A percentile compares a stretch with the other conserved stretches of the same genome.
Conservation (phyloP, 92 coral and sea anemone genomes). For the Ricordea florida region DNA sequence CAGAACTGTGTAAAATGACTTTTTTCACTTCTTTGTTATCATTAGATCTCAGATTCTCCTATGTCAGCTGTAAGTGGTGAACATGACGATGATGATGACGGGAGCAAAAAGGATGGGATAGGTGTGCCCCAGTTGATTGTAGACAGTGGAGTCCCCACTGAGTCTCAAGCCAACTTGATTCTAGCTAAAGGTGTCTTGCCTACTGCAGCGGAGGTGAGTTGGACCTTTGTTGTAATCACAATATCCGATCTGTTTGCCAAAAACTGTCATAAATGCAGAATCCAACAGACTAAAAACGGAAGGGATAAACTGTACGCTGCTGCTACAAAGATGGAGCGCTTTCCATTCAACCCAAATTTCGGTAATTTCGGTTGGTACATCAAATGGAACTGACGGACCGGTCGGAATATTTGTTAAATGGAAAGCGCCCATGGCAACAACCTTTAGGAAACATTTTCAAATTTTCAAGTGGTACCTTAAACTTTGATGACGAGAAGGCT, state of each 20-base stretch:
- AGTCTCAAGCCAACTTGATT: conserved; percentile 68
- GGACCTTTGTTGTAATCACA: background rate
- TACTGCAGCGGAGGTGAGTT: conserved; percentile 73
- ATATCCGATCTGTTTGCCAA: background rate
- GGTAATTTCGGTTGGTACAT: no score
- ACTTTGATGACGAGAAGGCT: no score
- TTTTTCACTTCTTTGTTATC: background rate
- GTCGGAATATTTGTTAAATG: no score
- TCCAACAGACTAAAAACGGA: no score
- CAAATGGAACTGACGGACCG: no score
- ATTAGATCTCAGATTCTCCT: conserved; percentile 76
- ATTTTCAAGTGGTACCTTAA: no score
- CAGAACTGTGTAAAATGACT: background rate
- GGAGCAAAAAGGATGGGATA: conserved; percentile 75
- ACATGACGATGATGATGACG: conserved; percentile 86
- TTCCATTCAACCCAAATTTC: no score
- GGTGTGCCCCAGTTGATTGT: conserved; percentile 90
- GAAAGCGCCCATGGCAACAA: no score
- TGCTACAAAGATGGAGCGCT: no score
- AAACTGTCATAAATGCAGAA: no score
- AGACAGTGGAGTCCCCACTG: conserved; percentile 75
- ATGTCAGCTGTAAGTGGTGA: conserved; percentile 83
- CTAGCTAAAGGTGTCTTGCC: conserved; percentile 77
- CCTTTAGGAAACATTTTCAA: no score
- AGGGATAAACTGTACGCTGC: no score